phyloP scores from a whole-genome alignment of 2,797 vertebrate species.

The Hemibagrus guttatus region DNA sequence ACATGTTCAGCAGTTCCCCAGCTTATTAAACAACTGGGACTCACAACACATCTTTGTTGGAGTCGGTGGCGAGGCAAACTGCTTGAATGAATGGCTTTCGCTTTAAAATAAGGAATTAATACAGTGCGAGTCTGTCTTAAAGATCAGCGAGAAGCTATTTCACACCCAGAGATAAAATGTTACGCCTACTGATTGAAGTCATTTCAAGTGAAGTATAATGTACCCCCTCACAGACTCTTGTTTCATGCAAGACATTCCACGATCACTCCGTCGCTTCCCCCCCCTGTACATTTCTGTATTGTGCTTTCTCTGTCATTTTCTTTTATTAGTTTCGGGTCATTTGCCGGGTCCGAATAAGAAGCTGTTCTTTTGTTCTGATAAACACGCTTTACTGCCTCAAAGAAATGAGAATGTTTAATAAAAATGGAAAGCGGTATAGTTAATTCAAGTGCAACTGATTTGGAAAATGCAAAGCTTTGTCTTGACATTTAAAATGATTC shows the following conservation, averaged over 20 bases:
- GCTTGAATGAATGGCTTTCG: constrained; percentile 56
- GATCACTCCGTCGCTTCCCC: not conserved
- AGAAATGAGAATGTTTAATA: constrained; percentile 45
- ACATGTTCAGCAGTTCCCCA: constrained; percentile 50
- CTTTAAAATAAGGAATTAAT: constrained; percentile 69
- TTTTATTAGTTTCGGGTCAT: constrained; percentile 24
- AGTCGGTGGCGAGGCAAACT: constrained; percentile 1
- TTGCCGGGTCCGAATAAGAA: constrained; percentile 1
- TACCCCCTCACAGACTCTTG: constrained; percentile 10
- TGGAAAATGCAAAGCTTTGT: constrained; percentile 49
- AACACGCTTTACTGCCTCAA: constrained; percentile 37
- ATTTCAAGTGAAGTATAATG: constrained; percentile 31
- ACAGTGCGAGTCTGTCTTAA: constrained; percentile 68
- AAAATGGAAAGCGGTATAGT: constrained; percentile 59
- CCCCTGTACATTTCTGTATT: constrained; percentile 1
- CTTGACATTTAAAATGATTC: constrained; percentile 2
- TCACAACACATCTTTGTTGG: constrained; percentile 53
- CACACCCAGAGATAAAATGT: constrained; percentile 50
- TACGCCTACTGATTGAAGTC: constrained; percentile 62
- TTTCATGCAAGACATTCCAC: constrained; percentile 17
- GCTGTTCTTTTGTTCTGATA: constrained; percentile 20
- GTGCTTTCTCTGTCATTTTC: constrained; percentile 15
- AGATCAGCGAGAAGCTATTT: constrained; percentile 60
- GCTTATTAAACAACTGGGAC: constrained; percentile 40
- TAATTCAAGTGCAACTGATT: constrained; percentile 57